These are phyloP conservation scores for Lottia scabra DNA, from an alignment of 2,888 invertebrate species.

Conservation along the genomic window DNA sequence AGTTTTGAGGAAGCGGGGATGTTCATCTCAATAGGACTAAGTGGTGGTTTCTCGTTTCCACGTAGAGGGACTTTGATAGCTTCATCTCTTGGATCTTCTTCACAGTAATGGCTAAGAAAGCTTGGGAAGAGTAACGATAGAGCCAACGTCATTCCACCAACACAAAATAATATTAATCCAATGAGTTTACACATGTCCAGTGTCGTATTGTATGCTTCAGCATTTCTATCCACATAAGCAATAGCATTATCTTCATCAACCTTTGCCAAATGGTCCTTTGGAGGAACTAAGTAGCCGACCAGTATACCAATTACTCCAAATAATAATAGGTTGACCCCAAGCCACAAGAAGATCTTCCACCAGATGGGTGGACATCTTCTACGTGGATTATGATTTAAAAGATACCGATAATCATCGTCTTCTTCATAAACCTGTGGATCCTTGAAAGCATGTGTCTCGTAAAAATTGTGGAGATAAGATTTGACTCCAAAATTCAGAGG, in stretches of 20 bases:
- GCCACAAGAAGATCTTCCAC: constrained; percentile 70
- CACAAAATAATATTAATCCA: constrained; percentile 71
- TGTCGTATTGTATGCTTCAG: constrained; percentile 70
- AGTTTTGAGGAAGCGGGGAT: constrained; percentile 66
- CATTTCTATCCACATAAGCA: constrained; percentile 65
- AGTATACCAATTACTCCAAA: constrained; percentile 71
- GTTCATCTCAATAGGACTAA: constrained; percentile 60
- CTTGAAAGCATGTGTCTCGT: constrained; percentile 65
- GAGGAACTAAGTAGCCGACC: constrained; percentile 71
- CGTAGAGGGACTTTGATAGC: constrained; percentile 54
- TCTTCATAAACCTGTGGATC: constrained; percentile 62
- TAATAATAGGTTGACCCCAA: constrained; percentile 70
- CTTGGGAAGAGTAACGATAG: constrained; percentile 71
- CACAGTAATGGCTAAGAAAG: constrained; percentile 69
- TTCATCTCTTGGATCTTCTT: constrained; percentile 57
- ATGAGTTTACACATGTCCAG: constrained; percentile 71
- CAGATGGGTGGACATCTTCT: constrained; percentile 65
- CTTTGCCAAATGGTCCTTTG: constrained; percentile 46
- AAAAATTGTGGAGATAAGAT: constrained; percentile 72
- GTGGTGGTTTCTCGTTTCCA: constrained; percentile 49
- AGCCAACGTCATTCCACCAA: constrained; percentile 71
- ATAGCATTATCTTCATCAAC: constrained; percentile 61
- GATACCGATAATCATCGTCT: constrained; percentile 65
- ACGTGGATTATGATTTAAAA: constrained; percentile 63
- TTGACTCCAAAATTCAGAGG: constrained; percentile 70